These are phyloP conservation scores for Rhamphomyia laevipes DNA, from an alignment of 2,888 invertebrate genomes.

Conservation along the genomic window DNA sequence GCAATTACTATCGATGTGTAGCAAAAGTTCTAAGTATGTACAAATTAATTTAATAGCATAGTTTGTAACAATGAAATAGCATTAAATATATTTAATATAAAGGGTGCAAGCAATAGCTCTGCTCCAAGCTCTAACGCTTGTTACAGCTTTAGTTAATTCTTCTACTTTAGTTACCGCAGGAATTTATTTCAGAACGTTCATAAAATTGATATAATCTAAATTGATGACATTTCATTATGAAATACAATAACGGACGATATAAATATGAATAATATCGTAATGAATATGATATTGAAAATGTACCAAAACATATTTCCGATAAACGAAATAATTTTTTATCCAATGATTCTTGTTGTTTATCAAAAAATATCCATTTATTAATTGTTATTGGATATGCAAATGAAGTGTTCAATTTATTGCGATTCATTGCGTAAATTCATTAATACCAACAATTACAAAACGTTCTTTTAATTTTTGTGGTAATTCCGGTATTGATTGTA, in stretches of 20 bases:
- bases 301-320: conserved; percentile 27
- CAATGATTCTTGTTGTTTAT: conserved; percentile 21
- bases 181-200: conserved; percentile 18
- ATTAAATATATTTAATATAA: too few species aligned
- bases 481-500: not conserved
- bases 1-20: too few species aligned
- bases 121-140: too few species aligned
- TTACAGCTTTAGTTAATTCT: too few species aligned
- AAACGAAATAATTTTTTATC: conserved; percentile 23
- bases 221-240: conserved; percentile 22
- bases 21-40: too few species aligned
- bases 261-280: conserved; percentile 14
- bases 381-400: conserved; percentile 26
- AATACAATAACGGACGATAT: conserved; percentile 18
- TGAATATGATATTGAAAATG: conserved; percentile 12
- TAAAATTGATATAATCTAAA: conserved; percentile 24
- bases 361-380: conserved; percentile 26
- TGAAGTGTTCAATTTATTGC: conserved; percentile 21
- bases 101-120: too few species aligned
- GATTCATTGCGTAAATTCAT: conserved; percentile 3
- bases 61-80: too few species aligned
- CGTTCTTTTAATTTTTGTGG: not conserved
- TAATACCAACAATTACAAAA: not conserved
- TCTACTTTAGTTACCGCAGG: too few species aligned
- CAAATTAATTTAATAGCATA: too few species aligned